phyloP scores from a whole-genome alignment of 1,140 invertebrate species.

The Heterodera carotae region DNA sequence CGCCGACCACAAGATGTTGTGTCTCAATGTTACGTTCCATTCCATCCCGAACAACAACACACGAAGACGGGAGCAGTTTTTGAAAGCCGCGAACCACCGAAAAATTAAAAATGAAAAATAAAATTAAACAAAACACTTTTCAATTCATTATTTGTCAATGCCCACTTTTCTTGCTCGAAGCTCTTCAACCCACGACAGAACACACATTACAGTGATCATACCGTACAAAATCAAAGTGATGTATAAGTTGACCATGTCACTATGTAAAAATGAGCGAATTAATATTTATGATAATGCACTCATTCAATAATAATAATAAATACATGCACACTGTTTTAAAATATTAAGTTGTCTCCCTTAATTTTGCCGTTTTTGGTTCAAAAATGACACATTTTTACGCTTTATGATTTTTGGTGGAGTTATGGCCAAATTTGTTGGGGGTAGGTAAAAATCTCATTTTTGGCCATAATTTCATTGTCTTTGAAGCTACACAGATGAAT shows the following conservation, averaged over 20 bases:
- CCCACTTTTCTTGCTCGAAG: conserved; percentile 29
- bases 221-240: conserved; percentile 52
- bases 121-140: conserved; percentile 9
- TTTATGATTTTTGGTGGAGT: no score
- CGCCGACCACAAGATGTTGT: conserved; percentile 86
- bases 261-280: neutral
- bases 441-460: no score
- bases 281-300: neutral
- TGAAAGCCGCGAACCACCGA: conserved; percentile 48
- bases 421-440: no score
- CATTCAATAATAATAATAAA: conserved; percentile 7
- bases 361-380: no score
- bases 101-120: conserved; percentile 14
- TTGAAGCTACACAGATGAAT: no score
- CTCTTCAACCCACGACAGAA: conserved; percentile 47
- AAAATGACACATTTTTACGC: no score
- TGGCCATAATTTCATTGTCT: no score
- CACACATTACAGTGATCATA: conserved; percentile 51
- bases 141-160: no score
- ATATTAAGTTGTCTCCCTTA: no score
- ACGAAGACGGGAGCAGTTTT: conserved; percentile 74
- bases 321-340: no score
- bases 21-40: conserved; percentile 84
- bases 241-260: conserved; percentile 39
- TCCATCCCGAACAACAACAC: conserved; percentile 88